Evolutionary conservation across 1,140 invertebrate genomes (phyloP).

Genomic region (Popillia japonica): DNA sequence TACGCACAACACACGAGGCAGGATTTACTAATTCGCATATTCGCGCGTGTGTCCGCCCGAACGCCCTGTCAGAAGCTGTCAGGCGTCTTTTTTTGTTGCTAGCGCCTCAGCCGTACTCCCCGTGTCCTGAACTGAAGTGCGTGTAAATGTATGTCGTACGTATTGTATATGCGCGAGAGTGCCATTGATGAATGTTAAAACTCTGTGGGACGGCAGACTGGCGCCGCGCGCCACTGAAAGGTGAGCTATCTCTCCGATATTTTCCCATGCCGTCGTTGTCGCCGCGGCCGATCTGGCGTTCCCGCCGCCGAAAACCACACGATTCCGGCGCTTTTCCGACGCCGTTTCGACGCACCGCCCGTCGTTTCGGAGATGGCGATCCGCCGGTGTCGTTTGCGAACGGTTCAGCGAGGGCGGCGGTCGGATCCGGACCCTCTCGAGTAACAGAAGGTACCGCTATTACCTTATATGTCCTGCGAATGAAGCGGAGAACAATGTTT

Average conservation of each 20-base stretch:
- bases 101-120: too few relatives aligned
- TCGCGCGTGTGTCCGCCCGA: too few relatives aligned
- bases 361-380: background rate
- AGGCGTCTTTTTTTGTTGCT: too few relatives aligned
- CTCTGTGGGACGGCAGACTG: slow-evolving; percentile 50
- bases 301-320: background rate
- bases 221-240: slow-evolving; percentile 44
- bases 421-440: background rate
- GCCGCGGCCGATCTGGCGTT: background rate
- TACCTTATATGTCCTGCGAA: too few relatives aligned
- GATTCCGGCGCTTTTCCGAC: background rate
- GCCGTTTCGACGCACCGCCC: background rate
- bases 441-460: background rate
- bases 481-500: too few relatives aligned
- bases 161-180: background rate
- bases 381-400: background rate
- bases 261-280: too few relatives aligned
- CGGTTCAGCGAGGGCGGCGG: background rate
- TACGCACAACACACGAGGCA: too few relatives aligned
- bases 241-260: background rate
- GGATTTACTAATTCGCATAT: too few relatives aligned
- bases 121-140: too few relatives aligned
- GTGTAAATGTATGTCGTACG: too few relatives aligned
- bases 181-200: slow-evolving; percentile 49
- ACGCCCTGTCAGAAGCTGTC: too few relatives aligned